These are phyloP conservation scores for Miniopterus natalensis DNA, from an alignment of 2,113 vertebrate genomes.

Conservation along the genomic window DNA sequence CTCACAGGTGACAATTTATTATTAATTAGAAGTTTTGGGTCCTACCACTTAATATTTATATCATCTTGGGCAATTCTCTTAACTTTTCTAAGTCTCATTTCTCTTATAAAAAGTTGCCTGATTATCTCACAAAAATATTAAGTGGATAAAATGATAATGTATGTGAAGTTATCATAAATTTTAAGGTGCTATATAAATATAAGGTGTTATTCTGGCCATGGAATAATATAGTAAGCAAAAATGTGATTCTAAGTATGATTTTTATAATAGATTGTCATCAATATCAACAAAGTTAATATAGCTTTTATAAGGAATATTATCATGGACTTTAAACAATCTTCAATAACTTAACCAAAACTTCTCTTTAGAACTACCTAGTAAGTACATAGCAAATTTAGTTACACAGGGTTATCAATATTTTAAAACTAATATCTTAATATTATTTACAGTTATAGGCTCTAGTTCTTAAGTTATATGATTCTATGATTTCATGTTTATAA, in stretches of 20 bases:
- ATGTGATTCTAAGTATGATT: neutral
- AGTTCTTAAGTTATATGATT: slow-evolving; percentile 38
- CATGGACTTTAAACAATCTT: slow-evolving; percentile 45
- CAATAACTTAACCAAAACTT: slow-evolving; percentile 34
- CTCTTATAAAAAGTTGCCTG: neutral
- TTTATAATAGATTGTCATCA: slow-evolving; percentile 26
- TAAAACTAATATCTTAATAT: slow-evolving; percentile 38
- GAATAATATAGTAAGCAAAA: slow-evolving; percentile 52
- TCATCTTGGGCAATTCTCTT: neutral
- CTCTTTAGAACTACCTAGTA: slow-evolving; percentile 11
- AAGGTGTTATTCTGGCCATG: slow-evolving; percentile 13
- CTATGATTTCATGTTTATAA: slow-evolving; percentile 27
- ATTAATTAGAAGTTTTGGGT: neutral
- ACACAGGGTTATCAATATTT: slow-evolving; percentile 22
- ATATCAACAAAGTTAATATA: slow-evolving; percentile 17
- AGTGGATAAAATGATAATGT: slow-evolving; percentile 28
- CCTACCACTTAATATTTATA: slow-evolving; percentile 16
- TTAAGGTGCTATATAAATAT: slow-evolving; percentile 40
- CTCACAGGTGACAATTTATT: neutral
- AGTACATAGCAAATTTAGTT: slow-evolving; percentile 52
- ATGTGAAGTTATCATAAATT: slow-evolving; percentile 21
- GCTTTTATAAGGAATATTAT: slow-evolving; percentile 59
- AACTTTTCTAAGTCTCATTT: slow-evolving; percentile 30
- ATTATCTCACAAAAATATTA: slow-evolving; percentile 51
- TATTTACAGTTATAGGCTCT: neutral